Conservation (phyloP, 2,888 invertebrate species). For the Trissoscelio sp. region DNA sequence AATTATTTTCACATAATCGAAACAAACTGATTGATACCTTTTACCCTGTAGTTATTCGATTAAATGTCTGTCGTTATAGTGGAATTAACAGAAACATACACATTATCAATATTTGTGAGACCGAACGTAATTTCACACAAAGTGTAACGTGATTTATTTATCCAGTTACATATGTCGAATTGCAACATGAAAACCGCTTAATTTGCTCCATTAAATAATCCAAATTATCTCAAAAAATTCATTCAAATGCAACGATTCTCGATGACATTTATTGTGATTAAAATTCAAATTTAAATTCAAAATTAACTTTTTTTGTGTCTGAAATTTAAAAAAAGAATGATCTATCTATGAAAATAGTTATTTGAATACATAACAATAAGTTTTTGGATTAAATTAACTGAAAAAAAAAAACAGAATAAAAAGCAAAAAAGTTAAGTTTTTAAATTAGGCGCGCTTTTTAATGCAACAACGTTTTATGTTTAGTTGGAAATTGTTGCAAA, state of each 20-base stretch:
- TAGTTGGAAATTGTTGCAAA: constrained; percentile 15
- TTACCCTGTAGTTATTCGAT: constrained; percentile 32
- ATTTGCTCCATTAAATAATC: neutral
- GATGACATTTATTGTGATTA: no score
- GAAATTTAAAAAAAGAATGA: no score
- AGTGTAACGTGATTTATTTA: constrained; percentile 5
- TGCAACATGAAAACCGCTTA: neutral
- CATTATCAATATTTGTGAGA: constrained; percentile 17
- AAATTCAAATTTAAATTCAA: no score
- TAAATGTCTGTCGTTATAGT: constrained; percentile 25
- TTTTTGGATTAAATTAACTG: no score
- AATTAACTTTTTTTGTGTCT: no score
- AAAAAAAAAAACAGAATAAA: no score
- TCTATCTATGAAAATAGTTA: no score
- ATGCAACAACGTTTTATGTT: constrained; percentile 13
- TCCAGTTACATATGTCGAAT: neutral
- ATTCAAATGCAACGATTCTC: no score
- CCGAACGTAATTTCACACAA: neutral
- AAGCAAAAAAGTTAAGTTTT: no score
- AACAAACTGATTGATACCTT: constrained; percentile 26
- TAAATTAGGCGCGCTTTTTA: no score
- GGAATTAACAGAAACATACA: constrained; percentile 8
- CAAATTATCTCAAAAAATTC: no score
- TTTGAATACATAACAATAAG: no score
- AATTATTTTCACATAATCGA: constrained; percentile 32